Percentiles rank a stretch among this genome's conserved stretches.
These are phyloP conservation scores for Cotesia typhae DNA, from an alignment of 1,140 invertebrate species.

Conservation along the genomic window DNA sequence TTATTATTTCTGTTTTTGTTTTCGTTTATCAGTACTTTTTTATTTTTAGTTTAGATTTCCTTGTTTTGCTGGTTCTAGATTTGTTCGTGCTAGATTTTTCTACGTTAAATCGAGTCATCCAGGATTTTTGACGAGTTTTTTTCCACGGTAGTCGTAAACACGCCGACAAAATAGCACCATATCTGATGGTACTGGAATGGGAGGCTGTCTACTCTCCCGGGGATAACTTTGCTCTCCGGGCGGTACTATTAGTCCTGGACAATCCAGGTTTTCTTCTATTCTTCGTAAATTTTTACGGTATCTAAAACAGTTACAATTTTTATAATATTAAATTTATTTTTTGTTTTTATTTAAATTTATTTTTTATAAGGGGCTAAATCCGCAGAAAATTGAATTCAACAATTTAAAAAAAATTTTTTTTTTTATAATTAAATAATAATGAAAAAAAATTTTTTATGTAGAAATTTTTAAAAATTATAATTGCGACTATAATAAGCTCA, in stretches of 20 bases:
- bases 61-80: slow-evolving; percentile 7
- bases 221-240: slow-evolving; percentile 66
- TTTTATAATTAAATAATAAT: too few relatives aligned
- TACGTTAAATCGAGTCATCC: slow-evolving; percentile 66
- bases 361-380: too few relatives aligned
- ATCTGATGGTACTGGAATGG: slow-evolving; percentile 79
- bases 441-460: too few relatives aligned
- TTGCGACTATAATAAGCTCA: too few relatives aligned
- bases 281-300: slow-evolving; percentile 73
- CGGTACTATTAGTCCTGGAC: slow-evolving; percentile 70
- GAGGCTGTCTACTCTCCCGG: slow-evolving; percentile 70
- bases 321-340: too few relatives aligned
- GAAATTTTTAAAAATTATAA: too few relatives aligned
- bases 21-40: slow-evolving; percentile 44
- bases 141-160: slow-evolving; percentile 93
- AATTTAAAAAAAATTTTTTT: too few relatives aligned
- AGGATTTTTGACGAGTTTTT: slow-evolving; percentile 78
- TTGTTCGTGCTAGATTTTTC: slow-evolving; percentile 44
- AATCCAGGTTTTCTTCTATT: slow-evolving; percentile 70
- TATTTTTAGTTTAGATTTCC: slow-evolving; percentile 39
- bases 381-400: too few relatives aligned
- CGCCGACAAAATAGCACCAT: slow-evolving; percentile 93
- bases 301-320: slow-evolving; percentile 53
- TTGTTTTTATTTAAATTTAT: too few relatives aligned
- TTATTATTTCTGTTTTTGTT: slow-evolving; percentile 32